phyloP scores from a whole-genome alignment of 2,888 invertebrate species.

The Invenusta paracnida region DNA sequence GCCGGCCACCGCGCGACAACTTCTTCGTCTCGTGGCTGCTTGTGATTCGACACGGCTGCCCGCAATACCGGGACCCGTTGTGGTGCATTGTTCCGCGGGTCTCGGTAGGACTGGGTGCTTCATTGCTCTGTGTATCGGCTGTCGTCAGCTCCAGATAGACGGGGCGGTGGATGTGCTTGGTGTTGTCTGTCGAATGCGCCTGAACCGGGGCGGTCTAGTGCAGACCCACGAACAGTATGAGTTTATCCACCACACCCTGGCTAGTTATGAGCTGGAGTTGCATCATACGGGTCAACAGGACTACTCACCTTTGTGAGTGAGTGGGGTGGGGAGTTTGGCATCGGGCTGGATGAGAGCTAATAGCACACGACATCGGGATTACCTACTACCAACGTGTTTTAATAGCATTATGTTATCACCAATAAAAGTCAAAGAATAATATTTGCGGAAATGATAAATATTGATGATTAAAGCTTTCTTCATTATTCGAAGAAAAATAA shows the following conservation, averaged over 20 bases:
- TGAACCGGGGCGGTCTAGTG: conserved; percentile 86
- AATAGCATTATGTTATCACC: too few relatives aligned
- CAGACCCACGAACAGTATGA: conserved; percentile 92
- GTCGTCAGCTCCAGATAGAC: conserved; percentile 77
- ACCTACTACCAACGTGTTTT: too few relatives aligned
- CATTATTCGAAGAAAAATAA: too few relatives aligned
- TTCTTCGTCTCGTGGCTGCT: conserved; percentile 8
- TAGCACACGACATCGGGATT: too few relatives aligned
- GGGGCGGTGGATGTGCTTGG: conserved; percentile 81
- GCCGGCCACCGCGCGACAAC: conserved; percentile 67
- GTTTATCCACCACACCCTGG: conserved; percentile 68
- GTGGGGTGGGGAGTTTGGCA: too few relatives aligned
- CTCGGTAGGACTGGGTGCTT: conserved; percentile 88
- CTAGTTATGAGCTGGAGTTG: conserved; percentile 4
- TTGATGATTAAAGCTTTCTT: too few relatives aligned
- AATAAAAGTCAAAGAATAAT: too few relatives aligned
- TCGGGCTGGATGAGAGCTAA: too few relatives aligned
- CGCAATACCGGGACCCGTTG: conserved; percentile 52
- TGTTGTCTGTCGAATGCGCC: conserved; percentile 80
- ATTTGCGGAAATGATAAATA: too few relatives aligned
- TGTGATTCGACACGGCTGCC: conserved; percentile 69
- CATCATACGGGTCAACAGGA: conserved; percentile 1
- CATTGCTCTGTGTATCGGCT: conserved; percentile 79
- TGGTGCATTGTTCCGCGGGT: conserved; percentile 70
- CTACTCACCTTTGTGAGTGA: conserved; percentile 1